These are phyloP conservation scores for Melanocharis versteri DNA, from an alignment of 2,113 vertebrate species.

Conservation along the genomic window DNA sequence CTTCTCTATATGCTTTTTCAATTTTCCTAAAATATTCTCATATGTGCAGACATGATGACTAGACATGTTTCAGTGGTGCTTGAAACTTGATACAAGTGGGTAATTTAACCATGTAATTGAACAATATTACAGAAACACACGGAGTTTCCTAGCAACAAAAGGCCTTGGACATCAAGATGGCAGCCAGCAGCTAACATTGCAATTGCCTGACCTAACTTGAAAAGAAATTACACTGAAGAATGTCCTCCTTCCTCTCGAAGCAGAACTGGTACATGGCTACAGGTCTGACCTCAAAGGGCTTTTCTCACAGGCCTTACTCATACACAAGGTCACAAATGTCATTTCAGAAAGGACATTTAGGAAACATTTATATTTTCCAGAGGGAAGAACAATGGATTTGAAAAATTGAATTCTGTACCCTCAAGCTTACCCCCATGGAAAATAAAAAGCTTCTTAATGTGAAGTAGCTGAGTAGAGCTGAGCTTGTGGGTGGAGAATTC, in stretches of 20 bases:
- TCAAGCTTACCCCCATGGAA: background rate
- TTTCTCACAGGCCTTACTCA: background rate
- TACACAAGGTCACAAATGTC: background rate
- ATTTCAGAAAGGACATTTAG: background rate
- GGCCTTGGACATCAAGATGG: slow-evolving; percentile 53
- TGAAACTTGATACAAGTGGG: slow-evolving; percentile 48
- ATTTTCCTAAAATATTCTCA: slow-evolving; percentile 67
- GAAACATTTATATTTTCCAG: background rate
- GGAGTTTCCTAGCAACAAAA: slow-evolving; percentile 57
- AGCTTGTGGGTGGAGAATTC: background rate
- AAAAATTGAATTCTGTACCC: background rate
- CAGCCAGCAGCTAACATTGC: slow-evolving; percentile 11
- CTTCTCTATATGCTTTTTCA: slow-evolving; percentile 46
- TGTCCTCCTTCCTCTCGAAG: background rate
- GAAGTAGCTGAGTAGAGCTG: background rate
- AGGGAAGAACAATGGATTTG: background rate
- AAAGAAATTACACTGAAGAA: background rate
- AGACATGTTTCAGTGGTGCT: slow-evolving; percentile 59
- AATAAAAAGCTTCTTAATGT: background rate
- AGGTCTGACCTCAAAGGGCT: background rate
- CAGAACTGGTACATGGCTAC: background rate
- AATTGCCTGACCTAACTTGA: slow-evolving; percentile 15
- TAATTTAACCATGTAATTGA: slow-evolving; percentile 52
- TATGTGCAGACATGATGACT: slow-evolving; percentile 67
- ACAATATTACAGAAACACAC: slow-evolving; percentile 56